Percentiles rank a stretch among this genome's conserved stretches.
Evolutionary conservation across 2,888 invertebrate species (phyloP).

Genomic region (Mimachlamys varia): DNA sequence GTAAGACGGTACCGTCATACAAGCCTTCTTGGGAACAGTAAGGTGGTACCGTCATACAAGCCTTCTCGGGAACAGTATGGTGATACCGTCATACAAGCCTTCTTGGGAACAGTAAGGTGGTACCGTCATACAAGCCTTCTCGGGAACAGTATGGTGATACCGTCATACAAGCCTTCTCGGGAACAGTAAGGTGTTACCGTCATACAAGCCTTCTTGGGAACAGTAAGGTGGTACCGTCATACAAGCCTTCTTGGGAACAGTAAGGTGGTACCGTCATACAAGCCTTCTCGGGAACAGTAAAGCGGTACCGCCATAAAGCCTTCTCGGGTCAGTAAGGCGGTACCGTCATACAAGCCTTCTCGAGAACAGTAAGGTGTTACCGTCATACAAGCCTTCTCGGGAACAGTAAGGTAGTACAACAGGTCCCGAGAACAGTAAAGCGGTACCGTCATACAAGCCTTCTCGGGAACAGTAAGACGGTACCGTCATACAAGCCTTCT

Average conservation of each 20-base stretch:
- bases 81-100: background rate
- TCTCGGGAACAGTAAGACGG: background rate
- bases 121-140: background rate
- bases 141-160: background rate
- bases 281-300: background rate
- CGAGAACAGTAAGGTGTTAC: background rate
- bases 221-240: background rate
- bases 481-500: background rate
- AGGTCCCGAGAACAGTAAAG: too few species aligned
- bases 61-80: background rate
- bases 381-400: background rate
- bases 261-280: background rate
- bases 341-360: background rate
- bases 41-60: background rate
- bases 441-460: background rate
- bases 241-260: background rate
- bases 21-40: background rate
- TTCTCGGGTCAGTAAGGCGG: background rate
- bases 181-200: background rate
- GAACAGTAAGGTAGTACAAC: background rate
- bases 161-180: background rate
- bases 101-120: background rate
- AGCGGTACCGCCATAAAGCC: background rate
- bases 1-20: background rate
- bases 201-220: background rate